Percentiles rank a stretch among this genome's conserved stretches.
These are phyloP conservation scores for Crotalus adamanteus DNA, from an alignment of 2,797 vertebrate genomes.

Conservation along the genomic window DNA sequence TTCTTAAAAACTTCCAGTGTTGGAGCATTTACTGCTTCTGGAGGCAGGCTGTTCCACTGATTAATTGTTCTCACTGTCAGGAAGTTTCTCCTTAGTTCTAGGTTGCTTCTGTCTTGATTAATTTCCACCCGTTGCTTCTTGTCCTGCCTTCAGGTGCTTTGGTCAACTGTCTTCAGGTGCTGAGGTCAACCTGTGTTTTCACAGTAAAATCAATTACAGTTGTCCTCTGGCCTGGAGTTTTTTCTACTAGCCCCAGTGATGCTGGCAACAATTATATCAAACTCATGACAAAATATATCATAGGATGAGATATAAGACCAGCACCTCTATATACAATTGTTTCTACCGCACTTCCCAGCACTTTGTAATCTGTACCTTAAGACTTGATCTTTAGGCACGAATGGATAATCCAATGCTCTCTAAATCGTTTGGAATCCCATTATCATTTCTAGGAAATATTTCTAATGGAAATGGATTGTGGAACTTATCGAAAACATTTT, in stretches of 20 bases:
- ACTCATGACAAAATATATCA: neutral
- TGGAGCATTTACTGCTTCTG: too few relatives aligned
- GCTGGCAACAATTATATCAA: neutral
- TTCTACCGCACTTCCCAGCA: neutral
- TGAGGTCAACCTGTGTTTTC: neutral
- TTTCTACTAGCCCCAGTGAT: neutral
- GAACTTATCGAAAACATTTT: neutral
- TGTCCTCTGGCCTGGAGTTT: neutral
- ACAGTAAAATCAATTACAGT: neutral
- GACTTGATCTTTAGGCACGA: neutral
- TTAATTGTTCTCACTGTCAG: too few relatives aligned
- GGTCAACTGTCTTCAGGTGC: neutral
- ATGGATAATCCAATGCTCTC: neutral
- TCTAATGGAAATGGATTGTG: neutral
- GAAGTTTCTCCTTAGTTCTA: too few relatives aligned
- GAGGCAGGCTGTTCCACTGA: too few relatives aligned
- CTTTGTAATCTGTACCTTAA: neutral
- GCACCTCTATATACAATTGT: neutral
- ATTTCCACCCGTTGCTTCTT: too few relatives aligned
- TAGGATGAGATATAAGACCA: neutral
- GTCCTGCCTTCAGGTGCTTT: too few relatives aligned
- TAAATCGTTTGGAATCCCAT: neutral
- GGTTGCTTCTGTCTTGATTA: too few relatives aligned
- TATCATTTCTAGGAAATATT: neutral
- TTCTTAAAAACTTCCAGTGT: too few relatives aligned